Percentiles rank a stretch among this genome's conserved stretches.
phyloP scores from a whole-genome alignment of 2,113 vertebrate genomes.

The Alces alces region DNA sequence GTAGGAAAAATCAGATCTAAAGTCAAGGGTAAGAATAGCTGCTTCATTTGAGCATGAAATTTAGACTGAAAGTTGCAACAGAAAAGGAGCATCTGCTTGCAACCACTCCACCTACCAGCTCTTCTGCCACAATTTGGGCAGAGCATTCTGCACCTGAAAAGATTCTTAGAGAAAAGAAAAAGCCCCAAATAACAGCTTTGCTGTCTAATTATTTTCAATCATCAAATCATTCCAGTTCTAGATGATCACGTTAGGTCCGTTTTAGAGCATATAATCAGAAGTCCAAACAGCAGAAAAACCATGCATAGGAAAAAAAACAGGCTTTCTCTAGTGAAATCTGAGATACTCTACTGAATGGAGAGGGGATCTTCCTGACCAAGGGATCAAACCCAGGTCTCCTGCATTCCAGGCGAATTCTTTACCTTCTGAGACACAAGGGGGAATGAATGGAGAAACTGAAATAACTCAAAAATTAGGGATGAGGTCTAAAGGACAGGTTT shows the following conservation, averaged over 20 bases:
- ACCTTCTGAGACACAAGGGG: not conserved
- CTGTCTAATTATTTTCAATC: constrained; percentile 50
- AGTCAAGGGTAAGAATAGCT: not conserved
- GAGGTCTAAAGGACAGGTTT: not conserved
- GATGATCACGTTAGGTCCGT: not conserved
- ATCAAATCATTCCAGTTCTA: not conserved
- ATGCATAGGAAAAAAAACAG: not conserved
- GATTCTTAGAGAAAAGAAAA: constrained; percentile 38
- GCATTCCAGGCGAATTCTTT: not conserved
- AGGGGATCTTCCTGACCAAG: not conserved
- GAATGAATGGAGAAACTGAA: not conserved
- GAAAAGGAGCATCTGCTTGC: constrained; percentile 6
- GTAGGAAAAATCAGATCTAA: not conserved
- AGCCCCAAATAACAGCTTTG: not conserved
- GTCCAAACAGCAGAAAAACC: not conserved
- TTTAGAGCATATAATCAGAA: not conserved
- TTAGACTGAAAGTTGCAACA: not conserved
- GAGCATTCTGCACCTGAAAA: constrained; percentile 37
- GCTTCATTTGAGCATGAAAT: not conserved
- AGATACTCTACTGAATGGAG: not conserved
- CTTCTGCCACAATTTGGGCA: constrained; percentile 32
- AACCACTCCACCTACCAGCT: not conserved
- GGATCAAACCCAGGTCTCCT: not conserved
- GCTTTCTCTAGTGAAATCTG: not conserved
- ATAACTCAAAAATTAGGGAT: not conserved